phyloP scores from a whole-genome alignment of 1,140 invertebrate genomes.

The Apis florea region DNA sequence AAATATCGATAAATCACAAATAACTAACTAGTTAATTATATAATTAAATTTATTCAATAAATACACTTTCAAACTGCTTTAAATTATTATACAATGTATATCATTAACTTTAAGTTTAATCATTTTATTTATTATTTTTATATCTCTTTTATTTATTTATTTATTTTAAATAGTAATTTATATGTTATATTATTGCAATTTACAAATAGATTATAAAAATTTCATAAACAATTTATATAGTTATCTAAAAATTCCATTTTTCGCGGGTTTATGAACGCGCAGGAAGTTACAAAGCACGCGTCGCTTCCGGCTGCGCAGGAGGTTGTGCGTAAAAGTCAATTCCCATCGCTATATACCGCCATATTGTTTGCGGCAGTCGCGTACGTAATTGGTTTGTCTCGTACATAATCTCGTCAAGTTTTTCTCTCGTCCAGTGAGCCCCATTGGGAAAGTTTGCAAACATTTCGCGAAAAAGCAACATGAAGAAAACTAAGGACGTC shows the following conservation, averaged over 20 bases:
- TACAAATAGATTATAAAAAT: too few relatives aligned
- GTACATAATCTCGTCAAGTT: slow-evolving; percentile 25
- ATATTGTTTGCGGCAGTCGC: slow-evolving; percentile 73
- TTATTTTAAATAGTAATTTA: neutral
- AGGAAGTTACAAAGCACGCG: slow-evolving; percentile 51
- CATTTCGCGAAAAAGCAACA: slow-evolving; percentile 78
- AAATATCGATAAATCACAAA: neutral
- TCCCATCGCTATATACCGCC: slow-evolving; percentile 59
- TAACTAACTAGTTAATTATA: neutral
- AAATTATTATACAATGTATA: neutral
- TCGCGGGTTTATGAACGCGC: slow-evolving; percentile 30
- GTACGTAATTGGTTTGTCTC: slow-evolving; percentile 53
- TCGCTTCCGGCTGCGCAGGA: slow-evolving; percentile 63
- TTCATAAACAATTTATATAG: neutral
- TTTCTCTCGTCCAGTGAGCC: slow-evolving; percentile 36
- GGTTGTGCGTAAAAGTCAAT: slow-evolving; percentile 44
- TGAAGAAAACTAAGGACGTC: slow-evolving; percentile 78
- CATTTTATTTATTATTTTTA: neutral
- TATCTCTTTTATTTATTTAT: neutral
- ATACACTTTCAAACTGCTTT: neutral
- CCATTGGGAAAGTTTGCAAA: slow-evolving; percentile 58
- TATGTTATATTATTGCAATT: neutral
- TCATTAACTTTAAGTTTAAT: neutral
- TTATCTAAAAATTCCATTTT: neutral
- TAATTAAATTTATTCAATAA: neutral